Conservation (phyloP, 2,888 invertebrate species). For the Lottia gigantea region DNA sequence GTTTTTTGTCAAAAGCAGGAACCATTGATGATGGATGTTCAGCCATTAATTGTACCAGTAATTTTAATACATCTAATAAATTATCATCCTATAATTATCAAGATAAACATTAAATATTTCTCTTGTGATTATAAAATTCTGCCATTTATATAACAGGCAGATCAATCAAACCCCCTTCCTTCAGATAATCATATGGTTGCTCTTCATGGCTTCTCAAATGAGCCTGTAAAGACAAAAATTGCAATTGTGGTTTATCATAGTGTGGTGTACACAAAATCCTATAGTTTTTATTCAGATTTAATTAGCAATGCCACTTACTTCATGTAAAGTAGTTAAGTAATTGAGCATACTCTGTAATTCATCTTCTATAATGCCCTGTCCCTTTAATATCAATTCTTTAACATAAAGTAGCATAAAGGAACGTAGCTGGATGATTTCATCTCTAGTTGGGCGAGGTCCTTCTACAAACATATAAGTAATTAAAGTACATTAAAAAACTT, state of each 20-base stretch:
- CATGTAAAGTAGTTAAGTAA: slow-evolving; percentile 96
- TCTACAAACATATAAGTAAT: slow-evolving; percentile 73
- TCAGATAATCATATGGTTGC: too few relatives aligned
- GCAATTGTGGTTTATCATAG: too few relatives aligned
- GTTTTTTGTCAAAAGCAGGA: slow-evolving; percentile 97
- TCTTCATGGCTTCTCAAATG: too few relatives aligned
- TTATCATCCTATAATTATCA: slow-evolving; percentile 84
- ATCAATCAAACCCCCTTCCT: too few relatives aligned
- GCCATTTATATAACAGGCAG: too few relatives aligned
- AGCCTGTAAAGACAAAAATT: too few relatives aligned
- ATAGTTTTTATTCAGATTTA: too few relatives aligned
- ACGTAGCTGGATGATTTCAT: slow-evolving; percentile 90
- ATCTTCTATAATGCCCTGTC: slow-evolving; percentile 97
- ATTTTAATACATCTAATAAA: slow-evolving; percentile 95
- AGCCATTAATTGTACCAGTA: slow-evolving; percentile 96
- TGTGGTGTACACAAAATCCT: too few relatives aligned
- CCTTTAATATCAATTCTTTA: slow-evolving; percentile 88
- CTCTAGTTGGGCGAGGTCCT: slow-evolving; percentile 90
- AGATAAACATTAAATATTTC: background rate
- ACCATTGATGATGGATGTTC: slow-evolving; percentile 99
- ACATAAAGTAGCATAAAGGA: slow-evolving; percentile 94
- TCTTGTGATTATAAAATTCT: too few relatives aligned
- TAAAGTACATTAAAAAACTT: too few relatives aligned
- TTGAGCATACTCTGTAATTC: slow-evolving; percentile 98
- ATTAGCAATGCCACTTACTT: slow-evolving; percentile 74